Evolutionary conservation across 2,113 vertebrate species (phyloP), one percentile per base, ranked within the genome.

Genomic region (Arothron firmamentum): DNA sequence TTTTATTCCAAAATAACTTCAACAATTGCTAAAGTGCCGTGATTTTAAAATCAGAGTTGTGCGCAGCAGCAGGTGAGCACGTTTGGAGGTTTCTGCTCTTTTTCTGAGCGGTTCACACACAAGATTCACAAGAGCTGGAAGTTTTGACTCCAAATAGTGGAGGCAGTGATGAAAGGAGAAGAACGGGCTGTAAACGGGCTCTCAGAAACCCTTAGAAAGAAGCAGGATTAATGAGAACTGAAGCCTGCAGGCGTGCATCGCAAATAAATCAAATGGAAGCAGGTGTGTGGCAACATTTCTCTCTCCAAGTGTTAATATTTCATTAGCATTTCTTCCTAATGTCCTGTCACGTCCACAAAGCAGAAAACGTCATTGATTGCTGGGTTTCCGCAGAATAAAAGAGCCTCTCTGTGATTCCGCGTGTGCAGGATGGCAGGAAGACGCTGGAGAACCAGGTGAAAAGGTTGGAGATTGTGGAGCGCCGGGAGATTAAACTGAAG

Each of bases 361-460:
- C 19, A n/a, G 3, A 23, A 23, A 55, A 54, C 54, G 54, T 8
- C 1, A 0, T 1, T 8, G 11, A 47, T 57, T 2, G 16, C 52
- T 50, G 53, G 4, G 41, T 50, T 2, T 18, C 65, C 18, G 17
- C 5, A 34, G 38, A n/a, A 48, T 28, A 15, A 21, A 58, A 45
- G 0, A 50, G 48, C 38, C 0, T 11, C 9, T 45, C 5, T 25
- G 25, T 59, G 21, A 47, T 18, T 49, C 20, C 41, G 1, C 50
- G 15, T 60, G 34, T 51, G 50, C 87, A 99, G 97, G 97, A 99
- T 84, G 94, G 96, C 5, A 94, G 94, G 77, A 96, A 96, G 88
- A 96, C 95, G 72, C 90, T 99, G 74, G 97, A 99, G 90, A 98
- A 97, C 87, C 95, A 99, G 83, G 94, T 99, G 87, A 97, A 98